These are phyloP conservation scores for Lycocerus yunnanus DNA, from an alignment of 2,888 invertebrate genomes.

Conservation along the genomic window DNA sequence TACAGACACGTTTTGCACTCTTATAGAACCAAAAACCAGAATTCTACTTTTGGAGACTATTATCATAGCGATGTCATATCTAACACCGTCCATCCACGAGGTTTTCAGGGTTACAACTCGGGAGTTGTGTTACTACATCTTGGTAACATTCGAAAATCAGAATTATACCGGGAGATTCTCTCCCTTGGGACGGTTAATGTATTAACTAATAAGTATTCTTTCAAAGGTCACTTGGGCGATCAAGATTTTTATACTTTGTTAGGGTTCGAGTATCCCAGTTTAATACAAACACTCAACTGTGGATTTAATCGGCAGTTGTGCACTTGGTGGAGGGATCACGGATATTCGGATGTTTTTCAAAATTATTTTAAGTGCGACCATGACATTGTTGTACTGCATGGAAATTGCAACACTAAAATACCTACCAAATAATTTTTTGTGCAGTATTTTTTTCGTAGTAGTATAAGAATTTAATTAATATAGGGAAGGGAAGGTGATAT, in stretches of 20 bases:
- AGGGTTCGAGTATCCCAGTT: conserved; percentile 69
- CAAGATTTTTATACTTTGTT: conserved; percentile 80
- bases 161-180: conserved; percentile 63
- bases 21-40: conserved; percentile 65
- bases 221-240: conserved; percentile 78
- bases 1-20: conserved; percentile 74
- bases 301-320: conserved; percentile 83
- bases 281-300: conserved; percentile 76
- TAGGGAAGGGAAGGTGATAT: not conserved
- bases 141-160: conserved; percentile 66
- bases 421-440: conserved; percentile 47
- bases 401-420: conserved; percentile 75
- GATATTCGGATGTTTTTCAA: conserved; percentile 73
- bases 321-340: conserved; percentile 79
- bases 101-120: conserved; percentile 80
- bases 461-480: not conserved
- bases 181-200: conserved; percentile 59
- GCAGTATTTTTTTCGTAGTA: not conserved
- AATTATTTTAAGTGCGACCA: conserved; percentile 72
- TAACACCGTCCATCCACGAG: conserved; percentile 49
- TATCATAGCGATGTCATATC: conserved; percentile 50
- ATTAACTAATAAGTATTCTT: conserved; percentile 65
- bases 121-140: conserved; percentile 77
- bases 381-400: conserved; percentile 71
- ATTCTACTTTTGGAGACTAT: conserved; percentile 62